Evolutionary conservation across 2,888 invertebrate genomes (phyloP), one percentile per base, ranked within the genome.

Genomic region (Cecidostiba fungosa): DNA sequence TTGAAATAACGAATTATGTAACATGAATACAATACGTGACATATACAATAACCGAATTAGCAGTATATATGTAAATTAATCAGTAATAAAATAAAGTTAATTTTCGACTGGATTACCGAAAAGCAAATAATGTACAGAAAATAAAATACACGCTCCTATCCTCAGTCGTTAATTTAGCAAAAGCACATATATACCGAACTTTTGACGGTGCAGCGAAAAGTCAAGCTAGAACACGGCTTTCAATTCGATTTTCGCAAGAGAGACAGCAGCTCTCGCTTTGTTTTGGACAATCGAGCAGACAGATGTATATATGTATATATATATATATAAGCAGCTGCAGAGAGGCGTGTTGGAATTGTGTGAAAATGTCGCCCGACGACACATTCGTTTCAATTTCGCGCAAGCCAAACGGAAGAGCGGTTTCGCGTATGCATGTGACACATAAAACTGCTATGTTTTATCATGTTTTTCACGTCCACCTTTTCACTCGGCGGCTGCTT

Each of bases 351-450:
- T 12, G 74, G 29, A 70, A 80, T 80, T 54, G 82, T 50, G 82
- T 16, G 70, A 82, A 82, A 82, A 82, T 70, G 82, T 82, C 77
- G 77, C 59, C 59, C 43, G 1, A 29, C 73, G 81, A 81, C 62
- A 74, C 83, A 83, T 83, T 83, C 83, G 83, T 83, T 83, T 83
- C 83, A 83, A 83, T 83, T 83, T 83, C 72, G 77, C 83, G 62
- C 77, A 59, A 82, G 59, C 83, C 77, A 72, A 83, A 83, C 83
- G 77, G 83, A 83, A 83, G 83, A 83, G 77, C 78, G 84, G 78
- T 73, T 83, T 76, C 82, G 73, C 54, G 73, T 36, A 32, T 59
- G 82, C 78, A 26, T 14, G 47, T 78, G 84, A 84, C 84, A 84
- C 78, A 59, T 84, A 84, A 84, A 84, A 62, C 32, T 32, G 72